Evolutionary conservation across 2,888 invertebrate genomes (phyloP).

Genomic region (Pyrrhia umbra): DNA sequence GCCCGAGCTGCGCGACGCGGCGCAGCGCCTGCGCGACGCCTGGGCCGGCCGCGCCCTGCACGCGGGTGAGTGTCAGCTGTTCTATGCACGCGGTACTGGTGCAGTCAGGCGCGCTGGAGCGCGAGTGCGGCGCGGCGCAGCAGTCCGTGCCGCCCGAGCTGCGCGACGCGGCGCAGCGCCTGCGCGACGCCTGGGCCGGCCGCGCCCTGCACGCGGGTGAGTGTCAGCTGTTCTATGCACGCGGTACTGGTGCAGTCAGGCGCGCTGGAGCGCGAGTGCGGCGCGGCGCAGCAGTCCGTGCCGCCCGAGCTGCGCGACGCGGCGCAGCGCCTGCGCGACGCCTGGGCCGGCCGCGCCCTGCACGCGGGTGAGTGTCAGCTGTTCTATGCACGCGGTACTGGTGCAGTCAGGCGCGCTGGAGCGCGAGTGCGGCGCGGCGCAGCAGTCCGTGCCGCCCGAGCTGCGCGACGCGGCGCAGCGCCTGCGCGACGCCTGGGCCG

Average conservation of each 20-base stretch:
- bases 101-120: conserved; percentile 45
- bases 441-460: conserved; percentile 44
- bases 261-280: conserved; percentile 59
- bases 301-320: neutral
- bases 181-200: neutral
- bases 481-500: neutral
- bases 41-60: conserved; percentile 3
- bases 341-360: neutral
- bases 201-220: conserved; percentile 5
- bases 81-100: too few relatives aligned
- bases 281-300: conserved; percentile 55
- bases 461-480: neutral
- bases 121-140: conserved; percentile 58
- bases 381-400: too few relatives aligned
- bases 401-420: conserved; percentile 43
- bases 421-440: conserved; percentile 60
- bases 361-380: too few relatives aligned
- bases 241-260: too few relatives aligned
- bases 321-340: neutral
- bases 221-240: too few relatives aligned
- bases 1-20: neutral
- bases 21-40: neutral
- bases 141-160: conserved; percentile 45
- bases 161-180: neutral
- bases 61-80: too few relatives aligned